Base-by-base conservation (phyloP, 2,888 invertebrate species). In the Dynastes maya region DNA sequence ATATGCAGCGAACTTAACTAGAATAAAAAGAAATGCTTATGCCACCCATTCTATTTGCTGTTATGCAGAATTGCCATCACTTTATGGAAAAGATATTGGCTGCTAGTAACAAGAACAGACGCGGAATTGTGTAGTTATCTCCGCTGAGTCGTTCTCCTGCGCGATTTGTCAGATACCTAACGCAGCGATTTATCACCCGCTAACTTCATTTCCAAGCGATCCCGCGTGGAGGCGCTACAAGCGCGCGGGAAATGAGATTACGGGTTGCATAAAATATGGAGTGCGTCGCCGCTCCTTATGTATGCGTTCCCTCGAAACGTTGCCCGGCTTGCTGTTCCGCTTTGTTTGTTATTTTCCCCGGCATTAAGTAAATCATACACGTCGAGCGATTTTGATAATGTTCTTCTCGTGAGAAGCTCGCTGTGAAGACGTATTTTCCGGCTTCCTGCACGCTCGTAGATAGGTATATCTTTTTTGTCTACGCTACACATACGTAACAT, bases 351-450 rank as follows among this genome's bases (percentile, higher is more conserved):
- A 16, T 49, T 45, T 49, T 49, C 67, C 27, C 67, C 27, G 22
- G 49, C 67, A 67, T 67, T 67, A 67, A 67, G 8, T 40, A 67
- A 67, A 67, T 45, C 67, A 67, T 67, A 67, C 2, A 67, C 27
- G 67, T 22, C 49, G 45, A 3, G 67, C 45, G 67, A 49, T 67
- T 67, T 67, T 67, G 45, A 67, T 67, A 67, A 9, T 63, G 63
- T 13, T 9, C 63, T 13, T 9, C 63, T 63, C 63, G 32, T 63
- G 63, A 63, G 63, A 63, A 63, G 29, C 29, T 63, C 29, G 63
- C 13, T 32, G 32, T 27, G 11, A 32, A 32, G 29, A 63, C 29
- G 29, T 32, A 63, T 63, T 63, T 63, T 63, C 63, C 63, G 63
- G 29, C 29, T 63, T 63, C 29, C 32, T 63, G 63, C 63, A 63